Evolutionary conservation across 2,113 vertebrate genomes (phyloP).

Genomic region (Poeciliopsis occidentalis): DNA sequence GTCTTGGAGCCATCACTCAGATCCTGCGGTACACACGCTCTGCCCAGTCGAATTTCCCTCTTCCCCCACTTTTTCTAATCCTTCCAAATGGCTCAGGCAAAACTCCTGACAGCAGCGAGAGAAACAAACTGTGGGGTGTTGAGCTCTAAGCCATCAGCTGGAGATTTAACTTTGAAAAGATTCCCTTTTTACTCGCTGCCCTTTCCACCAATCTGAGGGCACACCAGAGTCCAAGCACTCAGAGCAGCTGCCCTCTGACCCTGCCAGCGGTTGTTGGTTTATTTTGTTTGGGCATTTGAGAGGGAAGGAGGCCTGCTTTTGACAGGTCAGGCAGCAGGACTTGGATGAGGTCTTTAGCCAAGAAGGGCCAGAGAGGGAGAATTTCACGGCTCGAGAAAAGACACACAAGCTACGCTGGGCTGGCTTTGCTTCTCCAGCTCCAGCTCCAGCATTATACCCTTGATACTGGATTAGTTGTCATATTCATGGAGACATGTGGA

Average conservation of each 20-base stretch:
- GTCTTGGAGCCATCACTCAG: conserved; percentile 79
- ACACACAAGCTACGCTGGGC: conserved; percentile 38
- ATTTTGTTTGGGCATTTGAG: conserved; percentile 74
- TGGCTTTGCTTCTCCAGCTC: conserved; percentile 45
- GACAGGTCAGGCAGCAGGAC: conserved; percentile 79
- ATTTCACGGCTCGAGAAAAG: conserved; percentile 72
- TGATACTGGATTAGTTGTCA: conserved; percentile 86
- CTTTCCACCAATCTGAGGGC: conserved; percentile 76
- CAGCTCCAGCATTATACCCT: conserved; percentile 68
- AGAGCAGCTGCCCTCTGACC: conserved; percentile 76
- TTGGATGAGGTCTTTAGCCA: conserved; percentile 75
- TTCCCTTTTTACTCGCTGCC: conserved; percentile 73
- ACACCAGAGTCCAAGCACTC: conserved; percentile 73
- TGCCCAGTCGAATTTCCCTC: conserved; percentile 55
- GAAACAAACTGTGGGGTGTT: conserved; percentile 77
- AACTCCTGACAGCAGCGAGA: conserved; percentile 79
- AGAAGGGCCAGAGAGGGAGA: conserved; percentile 64
- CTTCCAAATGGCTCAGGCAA: conserved; percentile 83
- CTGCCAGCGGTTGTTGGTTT: conserved; percentile 76
- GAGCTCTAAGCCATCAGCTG: conserved; percentile 81
- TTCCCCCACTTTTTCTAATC: conserved; percentile 79
- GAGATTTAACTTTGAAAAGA: conserved; percentile 83
- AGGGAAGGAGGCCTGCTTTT: conserved; percentile 67
- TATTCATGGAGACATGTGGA: conserved; percentile 93
- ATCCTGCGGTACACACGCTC: conserved; percentile 63